Evolutionary conservation across 1,140 invertebrate species (phyloP), one percentile per base, ranked within the genome.

Genomic region (Diachasma alloeum): DNA sequence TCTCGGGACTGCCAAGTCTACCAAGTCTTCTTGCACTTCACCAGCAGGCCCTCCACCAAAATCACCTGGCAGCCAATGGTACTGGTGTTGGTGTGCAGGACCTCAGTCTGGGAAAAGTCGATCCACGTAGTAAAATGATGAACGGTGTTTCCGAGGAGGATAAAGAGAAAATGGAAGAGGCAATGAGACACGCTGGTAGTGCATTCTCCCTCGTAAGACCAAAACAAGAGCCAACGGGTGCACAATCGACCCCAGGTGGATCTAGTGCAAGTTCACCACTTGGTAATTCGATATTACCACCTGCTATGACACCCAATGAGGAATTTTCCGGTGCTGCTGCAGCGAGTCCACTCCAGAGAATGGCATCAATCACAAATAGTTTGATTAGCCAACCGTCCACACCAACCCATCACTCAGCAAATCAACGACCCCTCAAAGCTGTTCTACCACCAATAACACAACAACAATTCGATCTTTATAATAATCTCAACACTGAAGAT

Each of bases 381-480:
- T 91, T 98, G 78, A 97, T 98, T 83, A 96, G 97, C 70, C 97
- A 98, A 90, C 95, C 96, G 69, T 93, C 96, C 44, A 93, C 94
- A 68, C 94, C 94, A 78, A 94, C 95, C 13, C 94, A 96, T 81
- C 95, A 96, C 82, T 91, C 94, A 69, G 92, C 94, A 8, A 93
- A 93, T 48, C 95, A 97, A 82, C 91, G 97, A 77, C 97, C 97
- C 13, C 92, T 98, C 75, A 98, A 98, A 90, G 97, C 97, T 10
- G 97, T 99, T 15, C 92, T 99, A 81, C 97, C 97, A 22, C 98
- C 98, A 0, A 99, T 99, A 76, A 99, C 98, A 0, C 98, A 99
- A 86, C 98, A 99, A 84, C 97, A 99, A 86, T 99, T 99, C 89
- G 98, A 99, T 89, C 94, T 97, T 87, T 99, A 98, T 91, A 97